Percentiles rank a stretch among this genome's conserved stretches.
Conservation (phyloP, 2,888 invertebrate genomes). For the Megaustenia siamemsis region DNA sequence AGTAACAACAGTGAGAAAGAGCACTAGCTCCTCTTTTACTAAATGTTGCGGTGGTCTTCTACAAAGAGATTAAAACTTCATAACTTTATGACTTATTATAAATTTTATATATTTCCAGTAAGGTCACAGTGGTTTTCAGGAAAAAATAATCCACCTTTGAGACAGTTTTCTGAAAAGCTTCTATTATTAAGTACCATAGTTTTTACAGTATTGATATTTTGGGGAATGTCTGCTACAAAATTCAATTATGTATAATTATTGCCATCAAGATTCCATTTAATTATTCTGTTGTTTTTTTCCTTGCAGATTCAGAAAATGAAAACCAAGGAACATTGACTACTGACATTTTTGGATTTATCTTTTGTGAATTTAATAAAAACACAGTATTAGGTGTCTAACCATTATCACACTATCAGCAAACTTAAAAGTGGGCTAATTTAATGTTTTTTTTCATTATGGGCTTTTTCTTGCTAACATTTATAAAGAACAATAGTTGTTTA, state of each 20-base stretch:
- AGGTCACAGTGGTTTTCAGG: too few relatives aligned
- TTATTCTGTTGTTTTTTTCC: not conserved
- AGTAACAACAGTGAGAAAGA: too few relatives aligned
- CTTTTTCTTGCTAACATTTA: conserved; percentile 8
- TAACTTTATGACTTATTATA: too few relatives aligned
- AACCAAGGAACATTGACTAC: not conserved
- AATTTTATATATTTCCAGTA: too few relatives aligned
- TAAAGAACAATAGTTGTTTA: not conserved
- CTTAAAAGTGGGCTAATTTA: not conserved
- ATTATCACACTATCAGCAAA: not conserved
- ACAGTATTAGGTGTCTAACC: not conserved
- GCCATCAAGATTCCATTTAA: not conserved
- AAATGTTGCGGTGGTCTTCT: too few relatives aligned
- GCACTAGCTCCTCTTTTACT: too few relatives aligned
- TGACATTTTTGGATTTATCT: not conserved
- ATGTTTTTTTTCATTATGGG: not conserved
- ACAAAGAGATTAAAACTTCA: too few relatives aligned
- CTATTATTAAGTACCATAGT: too few relatives aligned
- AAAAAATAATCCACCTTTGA: too few relatives aligned
- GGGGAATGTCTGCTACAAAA: not conserved
- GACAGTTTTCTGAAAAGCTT: too few relatives aligned
- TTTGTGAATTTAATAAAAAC: not conserved
- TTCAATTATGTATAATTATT: not conserved
- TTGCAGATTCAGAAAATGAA: not conserved
- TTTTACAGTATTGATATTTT: not conserved